A percentile compares a stretch with the other conserved stretches of the same genome.
Evolutionary conservation across 1,140 invertebrate species (phyloP).

Genomic region (Teleopsis dalmanni): DNA sequence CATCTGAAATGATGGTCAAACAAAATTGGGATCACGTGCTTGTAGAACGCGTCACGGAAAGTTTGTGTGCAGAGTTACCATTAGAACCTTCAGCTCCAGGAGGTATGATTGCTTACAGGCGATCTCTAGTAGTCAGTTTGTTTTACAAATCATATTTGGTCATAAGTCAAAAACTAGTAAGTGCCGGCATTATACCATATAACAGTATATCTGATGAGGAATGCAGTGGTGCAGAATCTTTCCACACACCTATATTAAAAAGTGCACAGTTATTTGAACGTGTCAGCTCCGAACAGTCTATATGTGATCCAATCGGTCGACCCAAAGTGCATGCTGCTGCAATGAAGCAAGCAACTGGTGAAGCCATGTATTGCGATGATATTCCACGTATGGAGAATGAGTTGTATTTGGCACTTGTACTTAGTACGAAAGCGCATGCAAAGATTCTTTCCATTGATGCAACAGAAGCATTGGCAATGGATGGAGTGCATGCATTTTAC

Average conservation of each 20-base stretch:
- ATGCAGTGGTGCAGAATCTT: constrained; percentile 52
- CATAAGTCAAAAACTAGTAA: constrained; percentile 54
- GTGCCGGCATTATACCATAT: constrained; percentile 41
- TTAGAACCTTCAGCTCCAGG: constrained; percentile 75
- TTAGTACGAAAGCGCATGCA: constrained; percentile 73
- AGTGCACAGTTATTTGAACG: constrained; percentile 78
- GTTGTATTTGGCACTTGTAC: constrained; percentile 67
- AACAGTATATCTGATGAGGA: constrained; percentile 40
- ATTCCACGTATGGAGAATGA: constrained; percentile 66
- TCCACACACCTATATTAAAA: constrained; percentile 55
- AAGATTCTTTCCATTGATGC: constrained; percentile 69
- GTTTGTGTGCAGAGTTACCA: constrained; percentile 67
- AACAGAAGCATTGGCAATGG: constrained; percentile 58
- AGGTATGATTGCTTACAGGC: constrained; percentile 80
- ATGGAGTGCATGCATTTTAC: constrained; percentile 69
- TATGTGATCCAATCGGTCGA: constrained; percentile 69
- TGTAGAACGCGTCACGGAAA: constrained; percentile 56
- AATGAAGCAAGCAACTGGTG: constrained; percentile 82
- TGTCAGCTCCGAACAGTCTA: constrained; percentile 52
- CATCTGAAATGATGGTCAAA: constrained; percentile 57
- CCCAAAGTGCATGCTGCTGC: constrained; percentile 77
- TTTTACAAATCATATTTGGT: constrained; percentile 85
- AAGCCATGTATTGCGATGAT: constrained; percentile 89
- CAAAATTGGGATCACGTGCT: constrained; percentile 65
- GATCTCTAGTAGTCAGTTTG: constrained; percentile 72